Evolutionary conservation across 2,797 vertebrate genomes (phyloP).

Genomic region (Acipenser transmontanus): DNA sequence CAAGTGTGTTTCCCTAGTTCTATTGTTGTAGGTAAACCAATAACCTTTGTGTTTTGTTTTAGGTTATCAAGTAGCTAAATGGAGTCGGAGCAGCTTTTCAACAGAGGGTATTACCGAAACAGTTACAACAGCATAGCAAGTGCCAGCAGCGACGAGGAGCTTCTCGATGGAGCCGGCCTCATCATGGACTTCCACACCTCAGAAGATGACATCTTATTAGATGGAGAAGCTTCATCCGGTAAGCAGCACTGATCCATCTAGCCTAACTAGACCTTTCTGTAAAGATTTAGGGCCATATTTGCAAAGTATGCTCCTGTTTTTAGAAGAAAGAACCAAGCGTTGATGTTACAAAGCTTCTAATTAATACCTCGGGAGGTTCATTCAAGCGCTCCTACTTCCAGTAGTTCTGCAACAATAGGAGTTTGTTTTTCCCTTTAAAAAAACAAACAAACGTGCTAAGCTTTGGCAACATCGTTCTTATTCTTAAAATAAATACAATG

Average conservation of each 20-base stretch:
- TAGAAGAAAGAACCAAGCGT: too few relatives aligned
- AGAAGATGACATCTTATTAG: conserved; percentile 94
- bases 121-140: conserved; percentile 98
- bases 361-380: too few relatives aligned
- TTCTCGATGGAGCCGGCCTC: conserved; percentile 89
- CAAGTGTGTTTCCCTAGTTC: neutral
- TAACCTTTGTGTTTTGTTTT: conserved; percentile 18
- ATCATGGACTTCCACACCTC: conserved; percentile 98
- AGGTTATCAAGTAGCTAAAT: conserved; percentile 84
- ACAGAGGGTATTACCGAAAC: conserved; percentile 91
- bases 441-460: too few relatives aligned
- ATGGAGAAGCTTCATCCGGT: conserved; percentile 90
- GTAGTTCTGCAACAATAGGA: too few relatives aligned
- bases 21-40: conserved; percentile 11
- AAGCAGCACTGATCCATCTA: conserved; percentile 34
- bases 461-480: too few relatives aligned
- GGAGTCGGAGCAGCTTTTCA: conserved; percentile 98
- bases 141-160: conserved; percentile 95
- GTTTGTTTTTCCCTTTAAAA: too few relatives aligned
- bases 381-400: too few relatives aligned
- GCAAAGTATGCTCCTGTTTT: too few relatives aligned
- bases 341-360: too few relatives aligned
- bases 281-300: too few relatives aligned
- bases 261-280: too few relatives aligned
- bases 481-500: too few relatives aligned